Base-by-base conservation (phyloP, 2,888 invertebrate genomes). In the Timema podura region DNA sequence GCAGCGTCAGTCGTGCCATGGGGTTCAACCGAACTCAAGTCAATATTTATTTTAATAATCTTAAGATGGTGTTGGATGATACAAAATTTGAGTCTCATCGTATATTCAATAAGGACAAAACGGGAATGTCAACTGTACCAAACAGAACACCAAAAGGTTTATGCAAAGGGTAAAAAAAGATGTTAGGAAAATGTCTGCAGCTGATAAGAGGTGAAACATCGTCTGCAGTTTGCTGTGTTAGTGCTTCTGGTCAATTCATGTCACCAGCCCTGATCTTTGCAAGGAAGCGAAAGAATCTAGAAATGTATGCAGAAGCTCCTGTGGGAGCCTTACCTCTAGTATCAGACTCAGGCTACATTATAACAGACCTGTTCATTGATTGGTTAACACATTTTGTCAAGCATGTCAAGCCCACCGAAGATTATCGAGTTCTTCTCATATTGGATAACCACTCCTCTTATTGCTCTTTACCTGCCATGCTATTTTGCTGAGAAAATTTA, bases 21-120 rank as follows among this genome's bases (percentile, higher is more conserved):
- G 78, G 77, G 1, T 81, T 80, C 66, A 78, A 79, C 67, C 77
- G 75, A 76, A 70, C 72, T n/a, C 75, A 75, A 5, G 77, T 78
- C 7, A 69, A 70, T 65, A 47, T 73, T 47, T 76, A 77, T 76
- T 77, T 75, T 74, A 73, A 77, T 64, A 74, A 77, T 69, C 74
- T 77, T 69, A 74, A 76, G 70, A 64, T 30, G 30, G 30, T 30
- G 30, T 30, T 30, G 30, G 3, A 30, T 30, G 30, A 67, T 8
- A 72, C 75, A 51, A 73, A 74, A 47, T 75, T 76, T 75, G 30
- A 64, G 15, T 72, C 77, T 47, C 70, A 74, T 68, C 57, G 67
- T 71, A 73, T 75, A 54, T 76, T 71, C 57, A 76, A 76, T 70
- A 74, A 76, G 74, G 75, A 75, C 61, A 74, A 77, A 74, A 77